Base-by-base conservation (phyloP, 1,140 invertebrate genomes). In the Leptinotarsa texana region DNA sequence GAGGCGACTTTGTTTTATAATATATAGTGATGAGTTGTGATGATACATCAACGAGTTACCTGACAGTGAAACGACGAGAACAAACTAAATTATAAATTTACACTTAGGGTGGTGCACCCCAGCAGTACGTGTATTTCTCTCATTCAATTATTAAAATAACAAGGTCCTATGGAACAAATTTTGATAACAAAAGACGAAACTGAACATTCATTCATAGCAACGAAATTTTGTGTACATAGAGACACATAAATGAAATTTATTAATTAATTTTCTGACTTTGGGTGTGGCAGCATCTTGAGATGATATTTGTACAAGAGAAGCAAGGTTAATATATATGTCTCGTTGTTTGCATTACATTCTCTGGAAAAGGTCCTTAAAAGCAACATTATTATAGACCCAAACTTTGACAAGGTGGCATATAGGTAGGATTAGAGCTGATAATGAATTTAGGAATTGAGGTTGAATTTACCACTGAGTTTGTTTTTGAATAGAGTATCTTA, bases 101-200 rank as follows among this genome's bases (percentile, higher is more conserved):
- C 63, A 33, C 27, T 15, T 15, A 66, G 63, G 2, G 22, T 21
- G 24, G 63, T 66, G 63, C 6, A 18, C 13, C 22, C 22, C 24
- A 66, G 61, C 15, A 13, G 13, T 8, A 13, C 15, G 4, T 66
- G 21, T 66, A 66, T 33, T 66, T 66, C 22, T 66, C 63, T 66
- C 24, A 66, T 66, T 66, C 63, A 66, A 66, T 66, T 66, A 66
- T 66, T 66, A 66, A 66, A 66, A 66, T 66, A 4, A 4, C 27
- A 66, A 66, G 63, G 63, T 65, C 63, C 3, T 27, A 65, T 27
- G 63, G 63, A 66, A 66, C 63, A 13, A 66, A 66, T 66, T 24
- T 33, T 24, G 22, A 24, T 66, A 66, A 66, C 63, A 66, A 66
- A 66, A 13, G 21, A 3, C 63, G 13, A 0, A 63, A 24, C 1